Base-by-base conservation (phyloP, 2,797 vertebrate species). In the Scleropages formosus region DNA sequence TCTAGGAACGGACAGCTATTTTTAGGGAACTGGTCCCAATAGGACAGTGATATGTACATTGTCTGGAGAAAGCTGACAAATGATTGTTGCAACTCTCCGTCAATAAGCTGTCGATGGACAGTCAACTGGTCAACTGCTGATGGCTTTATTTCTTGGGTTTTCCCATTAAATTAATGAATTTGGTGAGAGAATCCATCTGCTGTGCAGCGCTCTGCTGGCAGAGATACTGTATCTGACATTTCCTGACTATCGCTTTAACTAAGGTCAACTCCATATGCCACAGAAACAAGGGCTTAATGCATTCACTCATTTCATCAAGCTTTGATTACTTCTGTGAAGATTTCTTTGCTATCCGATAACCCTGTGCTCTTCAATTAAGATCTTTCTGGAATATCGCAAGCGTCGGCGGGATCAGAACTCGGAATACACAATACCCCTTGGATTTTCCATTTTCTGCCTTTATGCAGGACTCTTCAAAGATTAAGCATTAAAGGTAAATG, bases 281-380 rank as follows among this genome's bases (percentile, higher is more conserved):
- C 0, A 79, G 88, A 90, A 90, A 87, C 71, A 77, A 82, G 88
- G 90, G 91, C 92, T 93, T 92, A 93, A 84, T 80, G 80, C 85
- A 46, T 88, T 86, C 82, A 89, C 93, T 90, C 89, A 88, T 92
- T 90, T 92, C 89, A 93, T 91, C 91, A 90, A 88, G 89, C 88
- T 89, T 92, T 94, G 91, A 94, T 95, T 94, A 94, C 90, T 92
- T 93, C 83, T 89, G 82, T 85, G 85, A 84, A 90, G 88, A 91
- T 90, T 89, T 88, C 80, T 85, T 84, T 83, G 79, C 81, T 60
- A 82, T 82, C 81, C 59, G 87, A 91, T 92, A 91, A 92, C 86
- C 89, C 82, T 79, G 85, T 82, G 86, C 87, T 88, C 87, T 76
- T 81, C 83, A 91, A 91, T 91, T 89, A 91, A 88, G 84, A 85